Evolutionary conservation across 1,140 invertebrate genomes (phyloP).

Genomic region (Phenacoccus solenopsis): DNA sequence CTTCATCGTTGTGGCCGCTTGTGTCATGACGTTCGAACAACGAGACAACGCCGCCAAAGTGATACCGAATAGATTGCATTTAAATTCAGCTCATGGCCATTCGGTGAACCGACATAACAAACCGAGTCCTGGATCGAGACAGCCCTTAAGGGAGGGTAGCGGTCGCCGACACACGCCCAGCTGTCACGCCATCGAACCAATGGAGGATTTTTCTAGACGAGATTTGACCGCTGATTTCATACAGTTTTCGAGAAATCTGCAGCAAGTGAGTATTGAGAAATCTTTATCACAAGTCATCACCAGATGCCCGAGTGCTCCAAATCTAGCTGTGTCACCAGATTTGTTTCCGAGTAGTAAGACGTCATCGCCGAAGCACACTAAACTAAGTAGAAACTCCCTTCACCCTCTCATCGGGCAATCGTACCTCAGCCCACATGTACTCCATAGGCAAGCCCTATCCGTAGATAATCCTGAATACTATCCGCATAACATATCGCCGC

Average conservation of each 20-base stretch:
- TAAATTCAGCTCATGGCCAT: conserved; percentile 33
- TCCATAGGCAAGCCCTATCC: conserved; percentile 48
- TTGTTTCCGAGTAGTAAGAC: background rate
- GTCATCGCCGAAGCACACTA: background rate
- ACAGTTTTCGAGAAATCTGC: conserved; percentile 51
- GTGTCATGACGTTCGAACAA: conserved; percentile 89
- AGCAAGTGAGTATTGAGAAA: conserved; percentile 29
- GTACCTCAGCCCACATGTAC: conserved; percentile 40
- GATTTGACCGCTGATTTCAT: conserved; percentile 54
- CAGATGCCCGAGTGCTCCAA: conserved; percentile 44
- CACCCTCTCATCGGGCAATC: conserved; percentile 35
- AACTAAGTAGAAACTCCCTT: conserved; percentile 22
- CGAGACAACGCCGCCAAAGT: conserved; percentile 76
- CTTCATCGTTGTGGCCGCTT: conserved; percentile 82
- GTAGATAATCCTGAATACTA: conserved; percentile 41
- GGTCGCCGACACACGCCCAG: conserved; percentile 25
- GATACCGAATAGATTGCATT: conserved; percentile 59
- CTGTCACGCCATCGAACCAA: conserved; percentile 25
- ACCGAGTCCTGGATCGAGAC: conserved; percentile 19
- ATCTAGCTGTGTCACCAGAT: conserved; percentile 31
- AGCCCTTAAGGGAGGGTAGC: conserved; percentile 28
- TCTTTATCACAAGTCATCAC: conserved; percentile 28
- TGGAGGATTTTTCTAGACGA: conserved; percentile 31
- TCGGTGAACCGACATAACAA: conserved; percentile 22
- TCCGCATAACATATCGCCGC: conserved; percentile 27